Evolutionary conservation across 2,888 invertebrate species (phyloP), one percentile per base, ranked within the genome.

Genomic region (Lycophotia porphyrea): DNA sequence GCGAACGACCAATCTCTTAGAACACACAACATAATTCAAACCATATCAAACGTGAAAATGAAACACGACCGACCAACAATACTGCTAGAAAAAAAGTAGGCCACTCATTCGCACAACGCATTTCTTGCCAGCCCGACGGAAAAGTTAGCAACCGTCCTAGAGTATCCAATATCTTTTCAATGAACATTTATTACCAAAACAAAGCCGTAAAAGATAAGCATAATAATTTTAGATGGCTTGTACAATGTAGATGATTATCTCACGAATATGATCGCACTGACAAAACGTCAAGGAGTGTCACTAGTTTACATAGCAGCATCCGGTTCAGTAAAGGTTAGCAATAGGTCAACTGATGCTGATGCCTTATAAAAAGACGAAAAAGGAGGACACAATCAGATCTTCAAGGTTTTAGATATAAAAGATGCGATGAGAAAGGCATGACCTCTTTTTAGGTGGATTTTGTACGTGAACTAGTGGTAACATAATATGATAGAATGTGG

Each of bases 261-360:
- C 82, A 85, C 71, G 44, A 11, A 61, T 73, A 79, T 79, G 80
- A 81, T 67, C 42, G 39, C 85, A 75, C 49, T 70, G 42, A 24
- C 44, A 47, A 36, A 44, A 24, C 21, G 52, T 71, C 52, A 69
- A 71, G 68, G 81, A 71, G 67, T 68, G 83, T 79, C 80, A 58
- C 44, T 67, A 81, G 85, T 85, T 82, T 85, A 82, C 42, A 81
- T 70, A 70, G 66, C 15, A 31, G 73, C 34, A 82, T 82, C 82
- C 82, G 82, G 82, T n/a, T 81, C 69, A 52, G 39, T 7, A 76
- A 80, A 80, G 80, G 80, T 79, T 79, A 79, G 71, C 80, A 24
- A 78, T 83, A 80, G 79, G 78, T 83, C 78, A 83, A 24, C 65
- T 69, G 49, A 77, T 69, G 34, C 68, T 69, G 49, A 77, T 77